phyloP scores from a whole-genome alignment of 2,113 vertebrate species.

The Trematocara stigmaticum region DNA sequence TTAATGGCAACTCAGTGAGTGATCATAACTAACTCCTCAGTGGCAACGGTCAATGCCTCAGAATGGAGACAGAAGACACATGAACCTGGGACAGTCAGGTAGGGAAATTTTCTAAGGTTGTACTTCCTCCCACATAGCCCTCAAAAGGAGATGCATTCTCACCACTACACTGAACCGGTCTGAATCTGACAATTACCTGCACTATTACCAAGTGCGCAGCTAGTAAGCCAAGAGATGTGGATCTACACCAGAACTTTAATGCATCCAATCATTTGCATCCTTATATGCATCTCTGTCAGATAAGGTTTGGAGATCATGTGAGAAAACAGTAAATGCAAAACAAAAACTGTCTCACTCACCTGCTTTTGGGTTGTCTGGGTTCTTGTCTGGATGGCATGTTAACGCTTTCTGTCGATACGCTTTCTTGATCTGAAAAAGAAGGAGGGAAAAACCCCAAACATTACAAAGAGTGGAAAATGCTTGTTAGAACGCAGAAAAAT shows the following conservation, averaged over 20 bases:
- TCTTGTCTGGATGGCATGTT: conserved; percentile 95
- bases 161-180: background rate
- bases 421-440: conserved; percentile 85
- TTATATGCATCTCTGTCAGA: background rate
- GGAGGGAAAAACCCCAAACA: background rate
- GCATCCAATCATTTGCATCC: background rate
- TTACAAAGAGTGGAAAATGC: background rate
- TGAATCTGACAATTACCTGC: background rate
- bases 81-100: background rate
- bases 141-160: background rate
- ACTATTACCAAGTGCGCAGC: background rate
- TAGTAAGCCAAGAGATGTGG: rapidly evolving
- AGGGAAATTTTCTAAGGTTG: background rate
- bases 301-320: background rate
- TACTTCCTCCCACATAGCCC: background rate
- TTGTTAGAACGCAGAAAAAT: background rate
- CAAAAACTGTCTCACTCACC: conserved; percentile 68
- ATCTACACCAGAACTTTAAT: background rate
- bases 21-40: background rate
- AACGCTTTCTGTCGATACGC: conserved; percentile 91
- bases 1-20: background rate
- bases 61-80: background rate
- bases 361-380: conserved; percentile 92
- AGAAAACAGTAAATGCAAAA: background rate
- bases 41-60: background rate